These are phyloP conservation scores for Gyrodactylus salaris DNA, from an alignment of 1,140 invertebrate genomes.

Conservation along the genomic window DNA sequence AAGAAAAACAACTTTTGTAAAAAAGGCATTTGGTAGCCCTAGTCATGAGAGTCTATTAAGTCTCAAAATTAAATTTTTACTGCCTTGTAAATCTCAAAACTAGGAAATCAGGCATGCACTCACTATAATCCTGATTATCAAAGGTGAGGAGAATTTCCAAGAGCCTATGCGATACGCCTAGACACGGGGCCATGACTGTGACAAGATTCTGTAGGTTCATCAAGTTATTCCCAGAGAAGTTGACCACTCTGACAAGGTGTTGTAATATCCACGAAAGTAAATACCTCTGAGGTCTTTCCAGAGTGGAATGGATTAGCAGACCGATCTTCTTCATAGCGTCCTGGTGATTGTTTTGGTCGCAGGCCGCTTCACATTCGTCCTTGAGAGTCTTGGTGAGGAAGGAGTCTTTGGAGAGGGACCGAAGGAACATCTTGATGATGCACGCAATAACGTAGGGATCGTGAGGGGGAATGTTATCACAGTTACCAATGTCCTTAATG, in stretches of 20 bases:
- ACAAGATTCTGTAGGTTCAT: neutral
- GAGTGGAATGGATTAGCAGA: neutral
- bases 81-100: neutral
- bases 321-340: neutral
- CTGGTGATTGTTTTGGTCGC: neutral
- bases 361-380: neutral
- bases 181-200: neutral
- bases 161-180: neutral
- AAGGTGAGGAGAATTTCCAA: neutral
- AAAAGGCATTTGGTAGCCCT: too few relatives aligned
- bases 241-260: neutral
- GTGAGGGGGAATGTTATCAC: neutral
- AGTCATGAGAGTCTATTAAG: too few relatives aligned
- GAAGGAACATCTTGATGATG: neutral
- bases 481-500: neutral
- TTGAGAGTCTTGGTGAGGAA: neutral
- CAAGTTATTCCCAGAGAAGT: neutral
- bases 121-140: neutral
- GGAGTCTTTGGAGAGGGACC: neutral
- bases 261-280: neutral
- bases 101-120: neutral
- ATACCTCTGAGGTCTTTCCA: neutral
- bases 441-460: neutral
- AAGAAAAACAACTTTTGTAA: too few relatives aligned
- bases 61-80: too few relatives aligned